Conservation (phyloP, 2,888 invertebrate species). For the Mantis religiosa region DNA sequence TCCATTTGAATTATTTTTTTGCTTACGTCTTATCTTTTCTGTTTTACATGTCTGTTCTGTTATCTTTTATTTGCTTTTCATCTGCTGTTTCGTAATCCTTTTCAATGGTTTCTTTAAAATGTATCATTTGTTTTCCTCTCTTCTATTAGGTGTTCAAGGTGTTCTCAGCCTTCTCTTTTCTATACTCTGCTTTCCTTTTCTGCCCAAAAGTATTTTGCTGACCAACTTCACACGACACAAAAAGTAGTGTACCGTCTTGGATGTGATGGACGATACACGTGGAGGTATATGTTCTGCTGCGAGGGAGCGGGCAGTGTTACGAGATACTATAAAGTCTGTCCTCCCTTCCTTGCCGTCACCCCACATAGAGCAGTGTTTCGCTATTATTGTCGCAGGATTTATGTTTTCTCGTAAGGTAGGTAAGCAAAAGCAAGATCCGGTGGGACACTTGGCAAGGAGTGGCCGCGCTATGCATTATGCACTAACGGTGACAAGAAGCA, state of each 20-base stretch:
- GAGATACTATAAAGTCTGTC: background rate
- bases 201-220: too few species aligned
- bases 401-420: slow-evolving; percentile 7
- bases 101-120: too few species aligned
- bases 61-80: too few species aligned
- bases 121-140: too few species aligned
- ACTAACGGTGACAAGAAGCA: slow-evolving; percentile 12
- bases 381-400: background rate
- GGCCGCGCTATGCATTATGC: background rate
- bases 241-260: too few species aligned
- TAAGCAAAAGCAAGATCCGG: background rate
- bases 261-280: background rate
- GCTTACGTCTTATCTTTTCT: background rate
- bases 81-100: too few species aligned
- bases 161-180: too few species aligned
- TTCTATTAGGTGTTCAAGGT: too few species aligned
- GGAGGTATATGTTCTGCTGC: background rate
- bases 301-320: background rate
- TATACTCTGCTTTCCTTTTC: background rate
- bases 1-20: background rate
- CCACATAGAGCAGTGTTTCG: background rate
- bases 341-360: background rate
- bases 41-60: too few species aligned
- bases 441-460: background rate
- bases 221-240: too few species aligned